phyloP scores from a whole-genome alignment of 2,888 invertebrate species.

The Diogma glabrata region DNA sequence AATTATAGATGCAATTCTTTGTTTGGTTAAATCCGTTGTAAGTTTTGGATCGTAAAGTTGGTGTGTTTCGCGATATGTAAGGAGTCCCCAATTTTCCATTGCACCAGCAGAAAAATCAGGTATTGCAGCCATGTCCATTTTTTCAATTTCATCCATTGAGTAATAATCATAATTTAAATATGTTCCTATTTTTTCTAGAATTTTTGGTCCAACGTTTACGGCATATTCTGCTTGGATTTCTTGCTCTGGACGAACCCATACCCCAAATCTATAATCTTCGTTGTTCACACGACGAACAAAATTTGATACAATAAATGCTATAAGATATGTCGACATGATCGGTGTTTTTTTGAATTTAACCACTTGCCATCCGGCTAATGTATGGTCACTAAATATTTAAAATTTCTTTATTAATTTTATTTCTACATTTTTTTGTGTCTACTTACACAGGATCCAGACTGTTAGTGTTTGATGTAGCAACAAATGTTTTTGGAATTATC shows the following conservation, averaged over 20 bases:
- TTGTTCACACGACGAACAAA: background rate
- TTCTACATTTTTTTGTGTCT: too few species aligned
- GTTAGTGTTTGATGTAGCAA: background rate
- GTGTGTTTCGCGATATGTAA: slow-evolving; percentile 64
- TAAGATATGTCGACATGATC: slow-evolving; percentile 4
- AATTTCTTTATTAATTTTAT: too few species aligned
- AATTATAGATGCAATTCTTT: slow-evolving; percentile 47
- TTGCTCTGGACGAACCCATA: slow-evolving; percentile 59
- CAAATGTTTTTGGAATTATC: slow-evolving; percentile 11
- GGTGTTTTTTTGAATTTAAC: slow-evolving; percentile 6
- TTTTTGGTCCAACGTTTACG: slow-evolving; percentile 43
- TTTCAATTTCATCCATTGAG: slow-evolving; percentile 41
- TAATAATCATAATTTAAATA: slow-evolving; percentile 46
- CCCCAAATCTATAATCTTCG: slow-evolving; percentile 38
- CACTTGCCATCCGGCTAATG: too few species aligned
- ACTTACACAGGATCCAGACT: too few species aligned
- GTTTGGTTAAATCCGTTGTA: slow-evolving; percentile 46
- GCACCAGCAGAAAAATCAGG: slow-evolving; percentile 76
- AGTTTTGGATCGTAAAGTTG: slow-evolving; percentile 50
- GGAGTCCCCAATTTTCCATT: slow-evolving; percentile 88
- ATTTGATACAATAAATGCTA: slow-evolving; percentile 5
- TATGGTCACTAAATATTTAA: too few species aligned
- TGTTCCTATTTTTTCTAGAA: slow-evolving; percentile 40
- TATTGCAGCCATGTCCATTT: slow-evolving; percentile 72
- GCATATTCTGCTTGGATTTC: slow-evolving; percentile 54